A percentile compares a stretch with the other conserved stretches of the same genome.
These are phyloP conservation scores for Synanthedon myopaeformis DNA, from an alignment of 2,888 invertebrate species.

Conservation along the genomic window DNA sequence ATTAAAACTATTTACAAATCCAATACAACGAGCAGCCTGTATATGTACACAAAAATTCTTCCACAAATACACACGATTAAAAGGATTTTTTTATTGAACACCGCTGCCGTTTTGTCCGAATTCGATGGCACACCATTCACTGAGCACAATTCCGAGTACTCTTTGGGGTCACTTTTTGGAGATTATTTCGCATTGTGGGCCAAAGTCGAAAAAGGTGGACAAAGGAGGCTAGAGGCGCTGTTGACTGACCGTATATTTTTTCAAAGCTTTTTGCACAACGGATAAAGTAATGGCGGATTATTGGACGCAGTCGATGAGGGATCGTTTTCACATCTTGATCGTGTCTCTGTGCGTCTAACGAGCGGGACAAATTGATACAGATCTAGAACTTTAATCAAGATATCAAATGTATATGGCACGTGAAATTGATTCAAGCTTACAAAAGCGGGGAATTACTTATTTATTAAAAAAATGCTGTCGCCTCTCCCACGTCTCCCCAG, in stretches of 20 bases:
- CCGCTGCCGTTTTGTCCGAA: conserved; percentile 28
- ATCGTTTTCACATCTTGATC: conserved; percentile 47
- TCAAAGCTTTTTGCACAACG: conserved; percentile 24
- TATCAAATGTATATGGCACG: conserved; percentile 29
- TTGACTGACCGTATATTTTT: conserved; percentile 50
- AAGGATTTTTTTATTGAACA: conserved; percentile 32
- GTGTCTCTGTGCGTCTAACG: conserved; percentile 9
- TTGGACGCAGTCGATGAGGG: conserved; percentile 10
- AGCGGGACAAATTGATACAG: conserved; percentile 16
- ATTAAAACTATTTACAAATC: no score
- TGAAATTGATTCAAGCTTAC: conserved; percentile 35
- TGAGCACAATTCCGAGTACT: conserved; percentile 40
- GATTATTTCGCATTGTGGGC: conserved; percentile 56
- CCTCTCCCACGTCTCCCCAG: no score
- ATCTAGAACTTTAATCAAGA: conserved; percentile 26
- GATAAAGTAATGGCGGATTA: conserved; percentile 32
- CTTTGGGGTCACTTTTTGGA: conserved; percentile 70
- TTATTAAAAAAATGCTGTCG: no score
- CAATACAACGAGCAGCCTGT: conserved; percentile 25
- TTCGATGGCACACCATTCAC: conserved; percentile 32
- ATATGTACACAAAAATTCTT: conserved; percentile 28
- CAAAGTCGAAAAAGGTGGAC: conserved; percentile 49
- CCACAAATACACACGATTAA: conserved; percentile 42
- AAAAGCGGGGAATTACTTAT: no score
- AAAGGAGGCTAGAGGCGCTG: conserved; percentile 40